These are phyloP conservation scores for Anas flavirostris DNA, from an alignment of 2,797 vertebrate species.

Conservation along the genomic window DNA sequence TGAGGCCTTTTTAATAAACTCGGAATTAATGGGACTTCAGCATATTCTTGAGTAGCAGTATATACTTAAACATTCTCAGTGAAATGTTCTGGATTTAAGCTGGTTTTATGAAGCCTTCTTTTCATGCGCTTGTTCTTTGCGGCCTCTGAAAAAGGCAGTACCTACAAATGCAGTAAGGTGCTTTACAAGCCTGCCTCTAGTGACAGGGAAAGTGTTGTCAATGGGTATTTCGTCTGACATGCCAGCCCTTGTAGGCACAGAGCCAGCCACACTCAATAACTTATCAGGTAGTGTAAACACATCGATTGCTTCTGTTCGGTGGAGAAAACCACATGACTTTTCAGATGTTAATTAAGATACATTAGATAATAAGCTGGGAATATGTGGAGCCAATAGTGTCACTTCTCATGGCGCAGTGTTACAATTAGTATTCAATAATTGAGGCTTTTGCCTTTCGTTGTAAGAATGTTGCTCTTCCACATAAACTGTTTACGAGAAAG, in stretches of 20 bases:
- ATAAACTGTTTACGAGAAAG: not conserved
- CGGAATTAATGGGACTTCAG: not conserved
- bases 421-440: not conserved
- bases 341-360: not conserved
- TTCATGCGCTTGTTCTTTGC: not conserved
- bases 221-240: accelerated
- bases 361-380: not conserved
- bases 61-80: not conserved
- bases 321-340: not conserved
- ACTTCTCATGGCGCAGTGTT: not conserved
- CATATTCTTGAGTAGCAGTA: not conserved
- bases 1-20: not conserved
- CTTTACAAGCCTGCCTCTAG: not conserved
- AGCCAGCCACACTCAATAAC: not conserved
- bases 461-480: not conserved
- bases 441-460: not conserved
- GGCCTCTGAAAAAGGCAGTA: not conserved
- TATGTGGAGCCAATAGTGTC: not conserved
- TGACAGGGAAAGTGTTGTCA: not conserved
- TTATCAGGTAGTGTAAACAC: not conserved
- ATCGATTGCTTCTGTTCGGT: not conserved
- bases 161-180: not conserved
- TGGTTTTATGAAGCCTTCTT: not conserved
- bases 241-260: not conserved
- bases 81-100: not conserved